phyloP scores from a whole-genome alignment of 2,797 vertebrate species.

The Cossypha heuglini region DNA sequence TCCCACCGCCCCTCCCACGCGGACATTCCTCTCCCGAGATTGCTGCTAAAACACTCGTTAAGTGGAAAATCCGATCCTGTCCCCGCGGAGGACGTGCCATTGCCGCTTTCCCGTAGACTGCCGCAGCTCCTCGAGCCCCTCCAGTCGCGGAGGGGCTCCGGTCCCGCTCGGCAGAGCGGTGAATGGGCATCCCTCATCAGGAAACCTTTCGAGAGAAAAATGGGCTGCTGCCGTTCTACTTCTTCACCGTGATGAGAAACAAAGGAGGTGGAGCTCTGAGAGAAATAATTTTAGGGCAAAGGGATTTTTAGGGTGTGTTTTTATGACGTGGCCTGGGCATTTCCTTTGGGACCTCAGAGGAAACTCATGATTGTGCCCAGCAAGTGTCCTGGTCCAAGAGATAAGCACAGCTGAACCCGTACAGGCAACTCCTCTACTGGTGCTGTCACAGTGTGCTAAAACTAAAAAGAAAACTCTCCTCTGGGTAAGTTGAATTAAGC shows the following conservation, averaged over 20 bases:
- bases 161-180: accelerated
- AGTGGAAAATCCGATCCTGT: neutral
- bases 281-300: neutral
- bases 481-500: neutral
- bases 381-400: neutral
- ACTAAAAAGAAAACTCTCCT: neutral
- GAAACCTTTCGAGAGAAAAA: too few relatives aligned
- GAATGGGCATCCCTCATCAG: accelerated
- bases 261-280: neutral
- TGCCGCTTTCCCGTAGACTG: neutral
- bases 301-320: neutral
- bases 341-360: neutral
- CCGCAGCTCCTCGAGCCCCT: too few relatives aligned
- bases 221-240: accelerated
- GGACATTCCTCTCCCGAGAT: accelerated
- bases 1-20: too few relatives aligned
- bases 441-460: neutral
- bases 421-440: accelerated
- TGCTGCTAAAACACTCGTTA: accelerated
- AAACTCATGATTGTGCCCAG: neutral
- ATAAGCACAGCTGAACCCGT: neutral
- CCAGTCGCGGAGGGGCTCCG: accelerated
- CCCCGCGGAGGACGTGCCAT: accelerated
- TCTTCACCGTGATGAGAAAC: too few relatives aligned
- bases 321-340: neutral